Evolutionary conservation across 2,797 vertebrate genomes (phyloP), one percentile per base, ranked within the genome.

Genomic region (Sebastes wilsoni): DNA sequence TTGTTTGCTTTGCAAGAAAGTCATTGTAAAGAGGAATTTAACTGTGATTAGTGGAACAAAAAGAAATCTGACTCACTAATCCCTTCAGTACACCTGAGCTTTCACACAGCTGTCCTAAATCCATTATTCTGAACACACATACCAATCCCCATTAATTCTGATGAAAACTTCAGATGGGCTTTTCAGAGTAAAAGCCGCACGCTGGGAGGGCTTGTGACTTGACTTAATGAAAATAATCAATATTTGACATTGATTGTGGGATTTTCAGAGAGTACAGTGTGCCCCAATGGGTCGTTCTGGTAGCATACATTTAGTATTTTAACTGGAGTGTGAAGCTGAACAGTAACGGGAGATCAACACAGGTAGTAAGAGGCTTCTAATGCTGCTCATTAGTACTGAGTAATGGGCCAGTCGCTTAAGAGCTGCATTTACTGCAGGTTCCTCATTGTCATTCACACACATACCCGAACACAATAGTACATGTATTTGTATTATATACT

Each of bases 181-280:
- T 91, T 85, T 82, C 55, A 75, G 69, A 83, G 75, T 86, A 52
- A 85, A 81, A 88, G 71, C 77, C 9, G 3, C 67, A 59, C 27
- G 9, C 59, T 65, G 61, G 68, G 72, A 76, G 55, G 80, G 58
- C 67, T n/a, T 81, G 70, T 76, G 83, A 85, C 86, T 62, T 66
- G 83, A 85, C 83, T 88, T 84, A 88, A 92, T 89, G 88, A 92
- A 89, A 87, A 72, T 27, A 88, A 93, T 95, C 92, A 80, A 93
- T 94, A 84, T 82, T 59, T 77, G 66, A 64, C 78, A 92, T 91
- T 88, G 86, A 93, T 92, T 86, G 84, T 38, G 83, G 91, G 76
- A 75, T 87, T 87, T 84, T 84, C 73, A 66, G 70, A 83, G 79
- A 77, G 75, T 66, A 42, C 62, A 32, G 6, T 60, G 72, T 58